These are phyloP conservation scores for Mactra quadrangularis DNA, from an alignment of 1,140 invertebrate genomes.

Conservation along the genomic window DNA sequence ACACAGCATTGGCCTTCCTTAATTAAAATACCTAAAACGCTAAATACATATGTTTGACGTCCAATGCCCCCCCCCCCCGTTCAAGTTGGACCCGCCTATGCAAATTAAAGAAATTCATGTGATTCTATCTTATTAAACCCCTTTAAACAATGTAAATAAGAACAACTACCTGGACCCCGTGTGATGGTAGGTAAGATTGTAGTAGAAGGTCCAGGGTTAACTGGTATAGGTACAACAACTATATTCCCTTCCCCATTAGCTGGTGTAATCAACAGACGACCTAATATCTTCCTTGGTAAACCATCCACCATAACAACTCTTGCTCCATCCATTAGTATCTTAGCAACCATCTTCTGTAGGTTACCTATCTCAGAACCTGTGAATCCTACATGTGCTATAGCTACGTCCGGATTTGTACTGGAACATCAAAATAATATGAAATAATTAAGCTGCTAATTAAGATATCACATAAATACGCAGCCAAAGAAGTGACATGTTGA, in stretches of 20 bases:
- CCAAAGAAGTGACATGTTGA: background rate
- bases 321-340: conserved; percentile 46
- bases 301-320: conserved; percentile 36
- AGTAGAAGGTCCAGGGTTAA: conserved; percentile 37
- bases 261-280: conserved; percentile 52
- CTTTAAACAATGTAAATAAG: too few species aligned
- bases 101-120: too few species aligned
- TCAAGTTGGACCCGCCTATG: too few species aligned
- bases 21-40: too few species aligned
- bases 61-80: too few species aligned
- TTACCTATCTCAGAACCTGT: conserved; percentile 27
- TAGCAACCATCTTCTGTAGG: conserved; percentile 18
- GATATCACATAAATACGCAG: too few species aligned
- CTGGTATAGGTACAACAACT: conserved; percentile 41
- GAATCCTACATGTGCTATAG: conserved; percentile 44
- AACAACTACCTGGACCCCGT: background rate
- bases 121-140: too few species aligned
- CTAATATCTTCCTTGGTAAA: conserved; percentile 37
- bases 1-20: too few species aligned
- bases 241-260: conserved; percentile 39
- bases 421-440: too few species aligned
- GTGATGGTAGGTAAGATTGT: conserved; percentile 12
- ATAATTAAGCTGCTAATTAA: too few species aligned
- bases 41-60: too few species aligned
- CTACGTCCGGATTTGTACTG: conserved; percentile 49